Percentiles rank a stretch among this genome's conserved stretches.
Evolutionary conservation across 2,888 invertebrate species (phyloP).

Genomic region (Trileptium ribeirensis): DNA sequence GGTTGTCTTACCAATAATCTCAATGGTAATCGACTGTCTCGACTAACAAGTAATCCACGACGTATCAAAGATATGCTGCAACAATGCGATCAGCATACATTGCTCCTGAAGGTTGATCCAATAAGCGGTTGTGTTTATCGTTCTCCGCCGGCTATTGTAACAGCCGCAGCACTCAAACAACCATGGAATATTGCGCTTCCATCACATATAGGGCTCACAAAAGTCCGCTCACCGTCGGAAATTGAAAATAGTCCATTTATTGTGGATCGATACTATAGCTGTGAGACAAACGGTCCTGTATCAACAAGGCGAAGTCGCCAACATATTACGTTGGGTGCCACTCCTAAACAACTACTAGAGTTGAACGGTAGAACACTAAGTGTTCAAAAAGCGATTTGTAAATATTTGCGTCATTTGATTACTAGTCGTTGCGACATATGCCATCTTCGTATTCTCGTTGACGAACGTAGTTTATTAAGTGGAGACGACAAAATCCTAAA

Average conservation of each 20-base stretch:
- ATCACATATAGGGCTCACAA: not conserved
- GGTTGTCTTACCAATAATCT: no score
- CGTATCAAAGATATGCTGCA: not conserved
- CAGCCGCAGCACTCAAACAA: not conserved
- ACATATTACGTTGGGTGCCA: no score
- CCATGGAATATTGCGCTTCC: not conserved
- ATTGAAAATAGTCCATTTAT: not conserved
- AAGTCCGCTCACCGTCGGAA: not conserved
- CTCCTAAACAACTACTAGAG: not conserved
- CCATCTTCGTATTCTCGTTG: no score
- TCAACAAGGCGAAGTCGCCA: not conserved
- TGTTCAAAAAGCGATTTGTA: not conserved
- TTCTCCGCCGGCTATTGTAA: not conserved
- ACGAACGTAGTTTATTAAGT: no score
- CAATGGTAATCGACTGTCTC: no score
- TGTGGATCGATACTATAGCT: not conserved
- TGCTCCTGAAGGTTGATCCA: not conserved
- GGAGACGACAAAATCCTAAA: no score
- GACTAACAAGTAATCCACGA: no score
- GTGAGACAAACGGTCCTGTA: no score
- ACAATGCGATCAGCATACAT: not conserved
- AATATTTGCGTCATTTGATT: not conserved
- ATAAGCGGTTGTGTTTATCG: not conserved
- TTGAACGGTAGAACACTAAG: not conserved
- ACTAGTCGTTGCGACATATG: not conserved